Conservation (phyloP, 2,797 vertebrate species). For the Nannoperca obscura region DNA sequence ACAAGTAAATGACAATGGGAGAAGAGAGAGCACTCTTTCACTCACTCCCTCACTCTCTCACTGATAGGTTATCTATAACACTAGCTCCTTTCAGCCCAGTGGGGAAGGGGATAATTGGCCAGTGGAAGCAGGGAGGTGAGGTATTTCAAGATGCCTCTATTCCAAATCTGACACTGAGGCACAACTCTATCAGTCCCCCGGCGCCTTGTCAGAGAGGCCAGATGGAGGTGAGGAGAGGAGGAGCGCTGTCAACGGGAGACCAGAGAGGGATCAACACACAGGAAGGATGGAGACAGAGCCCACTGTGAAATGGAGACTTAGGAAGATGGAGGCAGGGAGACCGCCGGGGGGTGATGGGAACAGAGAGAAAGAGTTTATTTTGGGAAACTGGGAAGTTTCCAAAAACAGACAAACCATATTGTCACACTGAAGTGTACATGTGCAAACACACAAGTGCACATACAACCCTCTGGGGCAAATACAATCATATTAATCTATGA, state of each 20-base stretch:
- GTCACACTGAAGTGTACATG: not conserved
- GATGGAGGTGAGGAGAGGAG: slow-evolving; percentile 52
- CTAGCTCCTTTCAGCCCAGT: slow-evolving; percentile 49
- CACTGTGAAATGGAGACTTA: slow-evolving; percentile 48
- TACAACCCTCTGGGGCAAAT: not conserved
- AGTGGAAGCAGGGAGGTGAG: slow-evolving; percentile 59
- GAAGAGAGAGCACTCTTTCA: slow-evolving; percentile 1
- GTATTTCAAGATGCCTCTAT: slow-evolving; percentile 66
- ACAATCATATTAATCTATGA: not conserved
- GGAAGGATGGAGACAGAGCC: slow-evolving; percentile 45
- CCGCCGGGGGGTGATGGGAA: not conserved
- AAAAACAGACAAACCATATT: slow-evolving; percentile 9
- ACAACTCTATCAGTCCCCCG: slow-evolving; percentile 68
- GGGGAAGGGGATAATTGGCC: slow-evolving; percentile 71
- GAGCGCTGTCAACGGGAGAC: slow-evolving; percentile 45
- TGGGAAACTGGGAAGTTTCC: slow-evolving; percentile 25
- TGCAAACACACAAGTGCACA: not conserved
- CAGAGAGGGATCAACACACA: slow-evolving; percentile 44
- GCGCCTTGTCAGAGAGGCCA: slow-evolving; percentile 47
- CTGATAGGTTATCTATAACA: slow-evolving; percentile 63
- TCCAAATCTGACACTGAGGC: slow-evolving; percentile 61
- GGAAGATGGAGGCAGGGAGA: slow-evolving; percentile 17
- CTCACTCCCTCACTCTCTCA: slow-evolving; percentile 7
- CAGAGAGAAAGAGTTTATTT: slow-evolving; percentile 44
- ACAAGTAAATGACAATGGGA: slow-evolving; percentile 23